Evolutionary conservation across 2,113 vertebrate species (phyloP), one percentile per base, ranked within the genome.

Genomic region (Propithecus coquereli): DNA sequence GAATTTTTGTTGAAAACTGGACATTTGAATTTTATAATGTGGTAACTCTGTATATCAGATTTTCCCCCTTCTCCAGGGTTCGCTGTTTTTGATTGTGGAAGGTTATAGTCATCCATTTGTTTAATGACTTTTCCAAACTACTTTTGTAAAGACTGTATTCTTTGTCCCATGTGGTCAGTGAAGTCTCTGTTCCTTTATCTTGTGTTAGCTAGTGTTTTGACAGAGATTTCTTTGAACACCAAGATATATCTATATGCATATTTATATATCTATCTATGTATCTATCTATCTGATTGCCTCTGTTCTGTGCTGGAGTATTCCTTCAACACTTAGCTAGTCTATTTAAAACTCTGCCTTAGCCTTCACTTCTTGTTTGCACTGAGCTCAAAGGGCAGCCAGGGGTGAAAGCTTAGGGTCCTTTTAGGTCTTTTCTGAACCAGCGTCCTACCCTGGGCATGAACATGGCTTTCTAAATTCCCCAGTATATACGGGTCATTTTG

Each of bases 161-260:
- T 5, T 83, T 96, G 68, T 71, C 30, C 40, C 63, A 40, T 32
- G 7, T 77, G 54, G 34, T 87, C 65, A 89, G 25, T 80, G 30
- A 91, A 94, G 34, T 74, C 34, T 92, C 27, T 91, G 13, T 88
- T 91, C 40, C 52, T 94, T 95, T 83, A 79, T 65, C 27, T 70
- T 84, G 23, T 80, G 13, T 79, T 23, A 90, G 57, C 37, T 70
- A 93, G 43, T 83, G n/a, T 93, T 87, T 91, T 87, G 66, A 71
- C 65, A 93, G 59, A 82, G 32, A 93, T 83, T 93, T 93, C 37
- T 43, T 81, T 93, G 13, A 90, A 83, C 6, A 70, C 50, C 54
- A 81, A 43, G 87, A 50, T 23, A 76, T 50, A 77, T 50, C 9
- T 14, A 45, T 45, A 43, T 37, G 20, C 37, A 87, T 81, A 25